These are phyloP conservation scores for Clusia tigrina DNA, from an alignment of 2,888 invertebrate genomes.

Conservation along the genomic window DNA sequence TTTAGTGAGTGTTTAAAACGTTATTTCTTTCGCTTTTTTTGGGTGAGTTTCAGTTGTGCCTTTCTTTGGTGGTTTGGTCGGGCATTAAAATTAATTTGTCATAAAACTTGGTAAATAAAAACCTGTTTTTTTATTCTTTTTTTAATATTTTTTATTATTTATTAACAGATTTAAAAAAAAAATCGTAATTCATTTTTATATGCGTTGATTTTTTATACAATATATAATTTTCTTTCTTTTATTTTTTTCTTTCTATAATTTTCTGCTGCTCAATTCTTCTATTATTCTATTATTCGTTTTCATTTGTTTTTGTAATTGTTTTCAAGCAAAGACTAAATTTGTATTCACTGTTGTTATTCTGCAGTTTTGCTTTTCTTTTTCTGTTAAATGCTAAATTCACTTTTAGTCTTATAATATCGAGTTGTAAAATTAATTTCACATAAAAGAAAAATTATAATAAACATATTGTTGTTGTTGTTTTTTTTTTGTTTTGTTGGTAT, in stretches of 20 bases:
- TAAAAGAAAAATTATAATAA: too few species aligned
- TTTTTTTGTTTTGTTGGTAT: constrained; percentile 23
- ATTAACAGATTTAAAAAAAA: constrained; percentile 62
- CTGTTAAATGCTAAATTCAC: constrained; percentile 32
- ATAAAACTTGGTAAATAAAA: not conserved
- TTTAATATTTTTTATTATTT: constrained; percentile 50
- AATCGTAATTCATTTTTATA: constrained; percentile 52
- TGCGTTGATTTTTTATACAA: constrained; percentile 18
- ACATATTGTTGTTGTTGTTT: constrained; percentile 9
- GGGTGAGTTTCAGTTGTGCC: too few species aligned
- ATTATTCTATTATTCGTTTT: constrained; percentile 14
- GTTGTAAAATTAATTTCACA: constrained; percentile 12
- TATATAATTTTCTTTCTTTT: constrained; percentile 22
- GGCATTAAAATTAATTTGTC: too few species aligned
- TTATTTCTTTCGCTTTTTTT: too few species aligned
- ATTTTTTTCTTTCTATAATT: constrained; percentile 9
- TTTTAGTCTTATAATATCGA: constrained; percentile 47
- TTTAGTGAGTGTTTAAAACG: too few species aligned
- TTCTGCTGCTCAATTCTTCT: not conserved
- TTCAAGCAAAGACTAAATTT: not conserved
- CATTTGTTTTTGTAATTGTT: constrained; percentile 10
- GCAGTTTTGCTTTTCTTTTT: not conserved
- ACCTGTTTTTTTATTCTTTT: constrained; percentile 26
- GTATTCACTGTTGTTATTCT: constrained; percentile 8
- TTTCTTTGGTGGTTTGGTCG: too few species aligned